Evolutionary conservation across 2,888 invertebrate genomes (phyloP), one percentile per base, ranked within the genome.

Genomic region (Pristionchus exspectatus): DNA sequence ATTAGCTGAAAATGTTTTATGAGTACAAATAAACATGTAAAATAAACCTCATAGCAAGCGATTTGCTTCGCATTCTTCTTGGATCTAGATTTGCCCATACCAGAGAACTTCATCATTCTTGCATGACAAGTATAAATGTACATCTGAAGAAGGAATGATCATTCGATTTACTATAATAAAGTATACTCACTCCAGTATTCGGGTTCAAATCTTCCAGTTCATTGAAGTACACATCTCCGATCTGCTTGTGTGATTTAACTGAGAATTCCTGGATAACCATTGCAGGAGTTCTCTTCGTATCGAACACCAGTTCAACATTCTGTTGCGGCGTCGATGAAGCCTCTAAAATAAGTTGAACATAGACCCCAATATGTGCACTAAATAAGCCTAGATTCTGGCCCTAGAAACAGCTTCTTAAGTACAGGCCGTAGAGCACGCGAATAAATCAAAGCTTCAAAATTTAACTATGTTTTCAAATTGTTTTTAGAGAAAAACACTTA

Each of bases 11-110:
- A 87, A 69, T 54, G 10, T n/a, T 66, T 27, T 33, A 21, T 87
- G 16, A n/a, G 10, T 16, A 24, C n/a, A 5, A 5, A 9, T 4
- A 1, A 50, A 21, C 14, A 54, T 18, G 9, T 44, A 27, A 7
- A 69, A 3, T 4, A 7, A 14, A 87, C 87, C 87, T 87, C 87
- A 50, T 27, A 87, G 24, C 87, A 87, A 0, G 92, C 93, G 30
- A 87, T 89, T 9, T 93, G 93, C 59, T 92, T 93, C 12, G 92
- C 92, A 3, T 27, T 14, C 87, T 92, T 91, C 87, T 92, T 93
- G 16, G 87, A 90, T 44, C 59, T 74, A 9, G 74, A 90, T 24
- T 56, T 59, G 1, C 90, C 92, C 30, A 50, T 24, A 5, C 87
- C 87, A 0, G n/a, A n/a, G 27, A 69, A 69, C 87, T 44, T 44